Conservation (phyloP, 2,113 vertebrate species). For the Ranitomeya imitator region DNA sequence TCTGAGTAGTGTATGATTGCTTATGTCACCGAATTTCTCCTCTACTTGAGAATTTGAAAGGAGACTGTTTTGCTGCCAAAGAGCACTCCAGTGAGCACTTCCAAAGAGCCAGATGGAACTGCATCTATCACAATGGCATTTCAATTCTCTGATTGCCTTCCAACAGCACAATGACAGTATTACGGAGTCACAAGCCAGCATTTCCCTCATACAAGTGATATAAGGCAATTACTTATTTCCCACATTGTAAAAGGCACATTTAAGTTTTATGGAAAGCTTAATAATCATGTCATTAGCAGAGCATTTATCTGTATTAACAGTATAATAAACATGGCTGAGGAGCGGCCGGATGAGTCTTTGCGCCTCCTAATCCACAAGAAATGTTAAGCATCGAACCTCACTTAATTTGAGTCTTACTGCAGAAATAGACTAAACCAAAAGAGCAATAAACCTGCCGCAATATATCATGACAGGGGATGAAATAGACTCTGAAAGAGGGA, state of each 20-base stretch:
- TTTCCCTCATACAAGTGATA: constrained; percentile 37
- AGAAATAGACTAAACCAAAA: neutral
- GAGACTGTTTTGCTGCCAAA: constrained; percentile 62
- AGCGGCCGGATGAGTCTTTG: neutral
- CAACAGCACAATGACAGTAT: constrained; percentile 59
- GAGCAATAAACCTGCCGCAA: neutral
- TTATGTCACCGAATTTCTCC: constrained; percentile 61
- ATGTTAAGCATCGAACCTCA: neutral
- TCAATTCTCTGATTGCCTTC: constrained; percentile 66
- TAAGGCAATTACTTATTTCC: constrained; percentile 48
- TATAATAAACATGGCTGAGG: constrained; percentile 7
- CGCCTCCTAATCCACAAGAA: neutral
- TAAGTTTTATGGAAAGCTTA: constrained; percentile 37
- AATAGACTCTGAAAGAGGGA: neutral
- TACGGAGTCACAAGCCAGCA: constrained; percentile 50
- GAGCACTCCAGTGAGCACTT: constrained; percentile 56
- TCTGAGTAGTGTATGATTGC: constrained; percentile 55
- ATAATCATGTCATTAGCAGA: constrained; percentile 34
- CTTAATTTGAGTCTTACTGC: neutral
- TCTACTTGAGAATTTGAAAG: constrained; percentile 64
- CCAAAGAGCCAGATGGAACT: constrained; percentile 57
- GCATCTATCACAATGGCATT: constrained; percentile 63
- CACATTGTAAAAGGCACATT: constrained; percentile 40
- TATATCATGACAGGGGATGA: neutral
- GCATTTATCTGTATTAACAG: constrained; percentile 30